Percentiles rank a stretch among this genome's conserved stretches.
phyloP scores from a whole-genome alignment of 2,113 vertebrate genomes.

The Anhinga anhinga region DNA sequence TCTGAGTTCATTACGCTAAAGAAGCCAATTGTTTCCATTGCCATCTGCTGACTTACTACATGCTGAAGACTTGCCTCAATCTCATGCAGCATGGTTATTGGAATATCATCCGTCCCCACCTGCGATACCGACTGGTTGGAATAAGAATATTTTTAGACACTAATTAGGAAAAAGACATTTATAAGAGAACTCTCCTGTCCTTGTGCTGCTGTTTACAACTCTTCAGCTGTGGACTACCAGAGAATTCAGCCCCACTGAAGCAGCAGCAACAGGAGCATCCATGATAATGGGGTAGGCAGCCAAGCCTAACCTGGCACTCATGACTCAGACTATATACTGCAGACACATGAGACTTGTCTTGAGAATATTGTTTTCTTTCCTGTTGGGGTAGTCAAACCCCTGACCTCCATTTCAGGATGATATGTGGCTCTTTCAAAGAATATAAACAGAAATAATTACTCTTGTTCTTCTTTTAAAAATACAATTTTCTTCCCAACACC shows the following conservation, averaged over 20 bases:
- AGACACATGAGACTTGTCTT: neutral
- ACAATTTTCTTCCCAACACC: rapidly evolving
- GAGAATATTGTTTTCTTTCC: constrained; percentile 1
- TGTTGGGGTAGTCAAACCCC: neutral
- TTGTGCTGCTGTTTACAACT: neutral
- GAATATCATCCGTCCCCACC: neutral
- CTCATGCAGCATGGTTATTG: neutral
- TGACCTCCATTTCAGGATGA: neutral
- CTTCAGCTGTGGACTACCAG: neutral
- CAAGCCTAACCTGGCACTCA: neutral
- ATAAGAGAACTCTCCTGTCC: neutral
- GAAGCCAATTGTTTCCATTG: neutral
- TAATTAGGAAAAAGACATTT: neutral
- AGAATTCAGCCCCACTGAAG: neutral
- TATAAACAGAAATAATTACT: neutral
- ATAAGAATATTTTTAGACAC: neutral
- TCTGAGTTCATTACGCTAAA: neutral
- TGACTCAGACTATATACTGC: neutral
- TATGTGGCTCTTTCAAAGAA: neutral
- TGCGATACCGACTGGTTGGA: neutral
- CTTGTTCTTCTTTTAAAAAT: neutral
- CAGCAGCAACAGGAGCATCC: neutral
- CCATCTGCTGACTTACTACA: neutral
- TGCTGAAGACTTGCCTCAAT: neutral
- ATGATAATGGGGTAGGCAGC: neutral